phyloP scores from a whole-genome alignment of 2,113 vertebrate species.

The Cheirogaleus medius region DNA sequence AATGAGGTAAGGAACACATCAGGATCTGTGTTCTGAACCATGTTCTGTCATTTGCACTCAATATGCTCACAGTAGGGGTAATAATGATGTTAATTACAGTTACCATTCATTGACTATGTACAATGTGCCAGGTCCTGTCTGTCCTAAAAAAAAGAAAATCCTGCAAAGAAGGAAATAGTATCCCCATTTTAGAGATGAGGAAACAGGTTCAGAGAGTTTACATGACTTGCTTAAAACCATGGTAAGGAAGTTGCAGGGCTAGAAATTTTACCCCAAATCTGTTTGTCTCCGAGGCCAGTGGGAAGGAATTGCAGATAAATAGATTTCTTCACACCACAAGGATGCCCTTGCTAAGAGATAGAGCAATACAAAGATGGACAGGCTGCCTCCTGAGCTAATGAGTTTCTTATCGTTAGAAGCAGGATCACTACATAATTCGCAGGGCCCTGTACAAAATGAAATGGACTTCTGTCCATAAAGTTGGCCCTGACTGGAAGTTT shows the following conservation, averaged over 20 bases:
- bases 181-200: conserved; percentile 33
- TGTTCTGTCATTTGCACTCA: neutral
- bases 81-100: conserved; percentile 22
- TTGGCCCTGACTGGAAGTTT: neutral
- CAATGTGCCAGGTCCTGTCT: neutral
- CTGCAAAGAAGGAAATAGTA: neutral
- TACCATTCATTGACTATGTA: neutral
- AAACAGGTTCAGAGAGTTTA: conserved; percentile 32
- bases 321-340: conserved; percentile 43
- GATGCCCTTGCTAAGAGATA: conserved; percentile 29
- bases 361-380: neutral
- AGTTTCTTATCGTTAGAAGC: conserved; percentile 8
- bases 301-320: neutral
- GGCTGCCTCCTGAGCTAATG: neutral
- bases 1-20: neutral
- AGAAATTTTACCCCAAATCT: neutral
- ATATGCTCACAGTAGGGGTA: neutral
- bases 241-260: neutral
- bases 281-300: conserved; percentile 2
- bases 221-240: conserved; percentile 38
- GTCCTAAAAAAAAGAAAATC: neutral
- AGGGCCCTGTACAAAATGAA: neutral
- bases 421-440: neutral
- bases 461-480: neutral
- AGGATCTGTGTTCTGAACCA: neutral